These are phyloP conservation scores for Rhabdornis inornatus DNA, from an alignment of 2,113 vertebrate genomes.

Conservation along the genomic window DNA sequence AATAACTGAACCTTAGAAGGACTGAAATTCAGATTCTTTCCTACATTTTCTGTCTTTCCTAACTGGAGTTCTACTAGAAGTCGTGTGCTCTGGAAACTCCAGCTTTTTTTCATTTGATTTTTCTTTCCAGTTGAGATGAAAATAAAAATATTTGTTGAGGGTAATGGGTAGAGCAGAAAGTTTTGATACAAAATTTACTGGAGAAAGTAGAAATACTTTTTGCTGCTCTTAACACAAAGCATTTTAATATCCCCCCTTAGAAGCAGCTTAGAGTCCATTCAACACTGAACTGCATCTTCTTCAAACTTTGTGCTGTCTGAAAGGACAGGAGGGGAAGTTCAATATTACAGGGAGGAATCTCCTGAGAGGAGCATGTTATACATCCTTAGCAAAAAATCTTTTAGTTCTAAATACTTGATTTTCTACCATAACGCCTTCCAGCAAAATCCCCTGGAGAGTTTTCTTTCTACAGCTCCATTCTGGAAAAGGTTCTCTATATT, in stretches of 20 bases:
- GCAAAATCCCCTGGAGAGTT: not conserved
- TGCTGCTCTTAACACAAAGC: not conserved
- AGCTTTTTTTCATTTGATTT: not conserved
- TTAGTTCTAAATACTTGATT: not conserved
- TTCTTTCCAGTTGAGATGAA: not conserved
- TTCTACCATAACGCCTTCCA: not conserved
- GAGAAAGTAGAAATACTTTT: not conserved
- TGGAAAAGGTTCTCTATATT: not conserved
- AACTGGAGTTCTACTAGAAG: not conserved
- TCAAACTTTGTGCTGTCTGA: not conserved
- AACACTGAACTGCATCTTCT: not conserved
- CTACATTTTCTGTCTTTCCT: not conserved
- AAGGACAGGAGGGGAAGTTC: not conserved
- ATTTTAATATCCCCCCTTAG: not conserved
- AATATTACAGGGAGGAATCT: accelerated
- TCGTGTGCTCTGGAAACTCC: not conserved
- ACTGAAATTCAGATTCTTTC: not conserved
- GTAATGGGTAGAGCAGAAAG: not conserved
- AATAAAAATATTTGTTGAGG: not conserved
- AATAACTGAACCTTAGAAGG: not conserved
- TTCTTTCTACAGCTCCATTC: not conserved
- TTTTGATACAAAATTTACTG: not conserved
- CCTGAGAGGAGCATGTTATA: not conserved
- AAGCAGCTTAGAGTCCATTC: not conserved
- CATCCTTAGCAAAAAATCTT: not conserved